Evolutionary conservation across 2,888 invertebrate species (phyloP), one percentile per base, ranked within the genome.

Genomic region (Andricus curvator): DNA sequence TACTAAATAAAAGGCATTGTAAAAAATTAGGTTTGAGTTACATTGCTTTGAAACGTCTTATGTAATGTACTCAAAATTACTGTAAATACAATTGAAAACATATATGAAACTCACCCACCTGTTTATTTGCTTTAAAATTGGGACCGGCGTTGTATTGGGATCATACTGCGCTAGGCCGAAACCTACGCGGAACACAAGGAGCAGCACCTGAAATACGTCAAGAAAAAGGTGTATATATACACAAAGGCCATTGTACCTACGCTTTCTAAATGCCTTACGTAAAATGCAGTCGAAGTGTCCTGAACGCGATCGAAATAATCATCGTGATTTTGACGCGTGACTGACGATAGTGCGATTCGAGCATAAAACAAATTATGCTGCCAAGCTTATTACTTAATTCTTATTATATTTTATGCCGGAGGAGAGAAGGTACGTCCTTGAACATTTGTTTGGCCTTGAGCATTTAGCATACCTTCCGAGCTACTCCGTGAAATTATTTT

Each of bases 71-170:
- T 44, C 3, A 17, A 4, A 15, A 44, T 44, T 44, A 44, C 44
- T 44, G 15, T 4, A 44, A 44, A 48, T 48, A 17, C 48, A 17
- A 15, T 44, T 13, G 2, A 41, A 13, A 41, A 41, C 56, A n/a
- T 56, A n/a, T 56, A n/a, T 20, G 56, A 20, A 41, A 41, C 41
- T 44, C 44, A 15, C 48, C 48, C 82, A 90, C 92, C 92, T 96
- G 94, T 97, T 97, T 87, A 98, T 97, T 93, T 97, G 97, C 92
- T 97, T 97, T 83, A 98, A 94, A 91, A 97, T 97, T 78, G 97
- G 94, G 83, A 97, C 95, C 0, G 97, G 95, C 6, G 96, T 94
- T 79, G 95, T 93, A 84, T 92, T 93, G 48, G 93, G 92, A 84
- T 85, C 83, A 77, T 91, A 88, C 81, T 91, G 92, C 67, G 87